A percentile compares a stretch with the other conserved stretches of the same genome.
Conservation (phyloP, 2,888 invertebrate genomes). For the Lacanobia wlatinum region DNA sequence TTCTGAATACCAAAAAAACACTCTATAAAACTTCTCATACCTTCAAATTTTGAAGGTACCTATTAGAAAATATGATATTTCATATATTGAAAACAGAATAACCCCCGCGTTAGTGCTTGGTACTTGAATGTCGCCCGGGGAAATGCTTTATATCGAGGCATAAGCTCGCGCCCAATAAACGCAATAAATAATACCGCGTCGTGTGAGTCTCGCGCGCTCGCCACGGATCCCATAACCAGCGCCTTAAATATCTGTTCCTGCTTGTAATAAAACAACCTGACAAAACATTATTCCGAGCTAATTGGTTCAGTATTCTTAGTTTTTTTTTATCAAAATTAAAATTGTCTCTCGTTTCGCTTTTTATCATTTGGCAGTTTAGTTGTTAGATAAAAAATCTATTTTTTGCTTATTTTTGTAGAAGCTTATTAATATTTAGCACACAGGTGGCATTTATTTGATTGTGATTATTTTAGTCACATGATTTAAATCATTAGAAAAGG, state of each 20-base stretch:
- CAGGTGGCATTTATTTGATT: slow-evolving; percentile 38
- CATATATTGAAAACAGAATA: slow-evolving; percentile 61
- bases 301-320: slow-evolving; percentile 70
- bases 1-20: not conserved
- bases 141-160: slow-evolving; percentile 84
- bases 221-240: slow-evolving; percentile 82
- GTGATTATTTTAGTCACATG: slow-evolving; percentile 26
- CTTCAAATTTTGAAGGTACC: slow-evolving; percentile 30
- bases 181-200: slow-evolving; percentile 86
- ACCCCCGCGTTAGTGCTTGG: slow-evolving; percentile 67
- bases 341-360: not conserved
- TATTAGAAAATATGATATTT: no score
- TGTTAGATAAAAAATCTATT: not conserved
- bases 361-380: not conserved
- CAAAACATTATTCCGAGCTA: slow-evolving; percentile 59
- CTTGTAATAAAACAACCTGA: slow-evolving; percentile 75
- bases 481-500: slow-evolving; percentile 45
- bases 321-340: slow-evolving; percentile 40
- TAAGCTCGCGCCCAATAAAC: slow-evolving; percentile 84
- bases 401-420: slow-evolving; percentile 19
- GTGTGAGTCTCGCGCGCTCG: slow-evolving; percentile 86
- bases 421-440: slow-evolving; percentile 32
- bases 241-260: slow-evolving; percentile 80
- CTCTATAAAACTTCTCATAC: not conserved
- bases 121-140: slow-evolving; percentile 88